phyloP scores from a whole-genome alignment of 2,888 invertebrate species.

The Cyaniris semiargus region DNA sequence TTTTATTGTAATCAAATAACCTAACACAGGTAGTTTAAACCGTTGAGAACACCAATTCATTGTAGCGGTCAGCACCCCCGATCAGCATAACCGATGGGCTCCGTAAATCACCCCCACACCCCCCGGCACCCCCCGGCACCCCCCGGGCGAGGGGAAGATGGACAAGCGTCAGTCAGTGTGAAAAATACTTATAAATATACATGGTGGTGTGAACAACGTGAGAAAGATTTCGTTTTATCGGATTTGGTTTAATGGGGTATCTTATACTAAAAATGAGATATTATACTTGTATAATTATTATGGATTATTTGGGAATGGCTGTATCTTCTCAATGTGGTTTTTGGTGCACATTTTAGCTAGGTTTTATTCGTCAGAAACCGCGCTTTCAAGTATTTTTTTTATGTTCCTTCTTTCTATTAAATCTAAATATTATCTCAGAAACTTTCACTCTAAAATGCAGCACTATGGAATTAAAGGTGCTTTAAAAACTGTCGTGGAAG shows the following conservation, averaged over 20 bases:
- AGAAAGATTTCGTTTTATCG: background rate
- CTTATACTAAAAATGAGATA: too few relatives aligned
- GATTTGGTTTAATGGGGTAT: background rate
- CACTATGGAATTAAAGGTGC: too few relatives aligned
- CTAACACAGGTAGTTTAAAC: background rate
- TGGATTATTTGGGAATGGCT: too few relatives aligned
- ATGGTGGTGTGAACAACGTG: background rate
- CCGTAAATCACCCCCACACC: constrained; percentile 29
- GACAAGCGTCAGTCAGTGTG: constrained; percentile 21
- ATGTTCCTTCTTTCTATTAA: too few relatives aligned
- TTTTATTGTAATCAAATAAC: constrained; percentile 3
- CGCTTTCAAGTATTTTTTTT: too few relatives aligned
- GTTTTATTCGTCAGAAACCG: too few relatives aligned
- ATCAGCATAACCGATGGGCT: constrained; percentile 39
- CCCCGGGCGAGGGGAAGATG: constrained; percentile 10
- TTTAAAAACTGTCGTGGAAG: too few relatives aligned
- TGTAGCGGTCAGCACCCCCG: background rate
- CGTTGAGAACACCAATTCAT: background rate
- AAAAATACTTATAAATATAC: constrained; percentile 22
- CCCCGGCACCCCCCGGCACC: constrained; percentile 18
- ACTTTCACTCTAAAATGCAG: too few relatives aligned
- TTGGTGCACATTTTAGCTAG: too few relatives aligned
- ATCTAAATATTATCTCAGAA: too few relatives aligned
- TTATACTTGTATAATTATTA: too few relatives aligned
- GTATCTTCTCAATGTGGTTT: too few relatives aligned